Conservation (phyloP, 2,113 vertebrate species). For the Silurus glanis region DNA sequence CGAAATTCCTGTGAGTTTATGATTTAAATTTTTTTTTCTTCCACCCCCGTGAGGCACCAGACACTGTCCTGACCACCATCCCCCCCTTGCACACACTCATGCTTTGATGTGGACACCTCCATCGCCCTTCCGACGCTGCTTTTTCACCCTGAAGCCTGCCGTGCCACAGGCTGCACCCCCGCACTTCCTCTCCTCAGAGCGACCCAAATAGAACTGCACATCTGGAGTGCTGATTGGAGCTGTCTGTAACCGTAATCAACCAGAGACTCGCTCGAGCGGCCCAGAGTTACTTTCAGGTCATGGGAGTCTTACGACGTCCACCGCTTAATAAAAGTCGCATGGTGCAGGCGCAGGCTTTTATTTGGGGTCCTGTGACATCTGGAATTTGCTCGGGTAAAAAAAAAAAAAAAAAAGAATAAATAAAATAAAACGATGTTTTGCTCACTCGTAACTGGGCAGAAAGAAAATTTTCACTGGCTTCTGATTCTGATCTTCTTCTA, state of each 20-base stretch:
- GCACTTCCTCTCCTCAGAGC: constrained; percentile 12
- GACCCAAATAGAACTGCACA: constrained; percentile 35
- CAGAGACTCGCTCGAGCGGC: not conserved
- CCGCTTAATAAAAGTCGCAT: too few relatives aligned
- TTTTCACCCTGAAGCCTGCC: constrained; percentile 19
- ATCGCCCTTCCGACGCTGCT: not conserved
- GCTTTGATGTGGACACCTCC: constrained; percentile 50
- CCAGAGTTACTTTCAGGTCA: constrained; percentile 36
- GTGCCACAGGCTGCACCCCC: constrained; percentile 9
- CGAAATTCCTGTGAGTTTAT: not conserved
- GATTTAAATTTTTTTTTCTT: not conserved
- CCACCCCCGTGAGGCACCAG: constrained; percentile 2
- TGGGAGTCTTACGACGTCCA: not conserved
- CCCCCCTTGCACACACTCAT: not conserved
- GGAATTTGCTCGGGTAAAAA: too few relatives aligned
- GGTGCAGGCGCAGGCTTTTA: not conserved
- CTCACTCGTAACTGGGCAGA: too few relatives aligned
- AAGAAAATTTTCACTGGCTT: too few relatives aligned
- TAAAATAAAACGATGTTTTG: too few relatives aligned
- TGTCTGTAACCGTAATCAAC: constrained; percentile 33
- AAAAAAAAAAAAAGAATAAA: too few relatives aligned
- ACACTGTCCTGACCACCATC: not conserved
- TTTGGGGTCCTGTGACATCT: too few relatives aligned
- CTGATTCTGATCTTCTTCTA: too few relatives aligned
- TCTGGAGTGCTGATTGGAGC: constrained; percentile 34